Percentiles rank a stretch among this genome's conserved stretches.
These are phyloP conservation scores for Drosophila recens DNA, from an alignment of 2,888 invertebrate species.

Conservation along the genomic window DNA sequence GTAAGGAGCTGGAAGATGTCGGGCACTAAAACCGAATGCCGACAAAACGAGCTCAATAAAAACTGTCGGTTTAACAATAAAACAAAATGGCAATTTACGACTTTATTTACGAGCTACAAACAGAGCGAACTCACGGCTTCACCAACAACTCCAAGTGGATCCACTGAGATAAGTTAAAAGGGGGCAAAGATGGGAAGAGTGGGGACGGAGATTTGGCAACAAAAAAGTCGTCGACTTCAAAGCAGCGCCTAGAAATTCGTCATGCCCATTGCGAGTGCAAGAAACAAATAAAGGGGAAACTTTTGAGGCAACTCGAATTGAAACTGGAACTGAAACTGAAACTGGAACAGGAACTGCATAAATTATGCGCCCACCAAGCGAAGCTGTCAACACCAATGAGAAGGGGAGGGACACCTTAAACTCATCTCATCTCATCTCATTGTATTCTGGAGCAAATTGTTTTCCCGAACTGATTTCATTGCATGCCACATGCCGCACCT, in stretches of 20 bases:
- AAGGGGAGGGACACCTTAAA: constrained; percentile 5
- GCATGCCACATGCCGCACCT: constrained; percentile 40
- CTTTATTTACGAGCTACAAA: constrained; percentile 76
- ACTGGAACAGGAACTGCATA: constrained; percentile 58
- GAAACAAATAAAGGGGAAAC: constrained; percentile 42
- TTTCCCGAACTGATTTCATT: constrained; percentile 29
- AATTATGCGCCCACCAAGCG: constrained; percentile 67
- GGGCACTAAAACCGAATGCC: constrained; percentile 52
- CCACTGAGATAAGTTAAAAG: constrained; percentile 10
- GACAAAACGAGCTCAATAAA: constrained; percentile 80
- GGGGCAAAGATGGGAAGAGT: constrained; percentile 1
- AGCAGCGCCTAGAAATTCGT: constrained; percentile 71
- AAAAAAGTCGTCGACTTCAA: constrained; percentile 59
- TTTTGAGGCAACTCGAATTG: constrained; percentile 16
- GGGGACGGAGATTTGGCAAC: constrained; percentile 18
- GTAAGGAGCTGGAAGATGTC: constrained; percentile 18
- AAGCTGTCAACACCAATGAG: constrained; percentile 68
- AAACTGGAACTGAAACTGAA: constrained; percentile 40
- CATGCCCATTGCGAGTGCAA: constrained; percentile 64
- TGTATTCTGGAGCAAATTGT: constrained; percentile 75
- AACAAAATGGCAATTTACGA: constrained; percentile 80
- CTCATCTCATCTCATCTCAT: constrained; percentile 27
- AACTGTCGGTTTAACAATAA: constrained; percentile 75
- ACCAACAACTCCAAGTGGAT: neutral
- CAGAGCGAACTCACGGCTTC: constrained; percentile 24